A percentile compares a stretch with the other conserved stretches of the same genome.
phyloP scores from a whole-genome alignment of 1,140 invertebrate species.

The Zaprionus nigranus region DNA sequence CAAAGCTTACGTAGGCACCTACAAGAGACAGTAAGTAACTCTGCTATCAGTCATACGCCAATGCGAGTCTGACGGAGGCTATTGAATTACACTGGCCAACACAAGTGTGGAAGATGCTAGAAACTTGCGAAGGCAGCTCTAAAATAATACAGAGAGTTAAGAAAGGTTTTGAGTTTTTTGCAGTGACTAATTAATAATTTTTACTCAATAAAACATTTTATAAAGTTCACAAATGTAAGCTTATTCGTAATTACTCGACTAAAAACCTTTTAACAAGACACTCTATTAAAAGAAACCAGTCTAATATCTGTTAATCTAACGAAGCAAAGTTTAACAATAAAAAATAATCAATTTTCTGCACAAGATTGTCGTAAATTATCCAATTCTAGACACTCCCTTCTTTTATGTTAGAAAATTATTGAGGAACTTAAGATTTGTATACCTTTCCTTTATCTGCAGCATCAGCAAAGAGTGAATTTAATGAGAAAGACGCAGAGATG shows the following conservation, averaged over 20 bases:
- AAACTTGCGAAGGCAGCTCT: background rate
- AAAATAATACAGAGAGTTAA: too few relatives aligned
- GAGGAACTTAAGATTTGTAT: constrained; percentile 7
- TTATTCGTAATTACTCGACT: background rate
- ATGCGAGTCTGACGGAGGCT: constrained; percentile 57
- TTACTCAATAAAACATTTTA: background rate
- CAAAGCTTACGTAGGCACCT: constrained; percentile 53
- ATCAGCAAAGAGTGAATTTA: constrained; percentile 16
- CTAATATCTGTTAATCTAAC: background rate
- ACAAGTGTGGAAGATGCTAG: background rate
- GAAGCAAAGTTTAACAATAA: background rate
- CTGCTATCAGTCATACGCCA: constrained; percentile 80
- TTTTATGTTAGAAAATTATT: background rate
- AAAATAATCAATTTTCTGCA: background rate
- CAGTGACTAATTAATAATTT: too few relatives aligned
- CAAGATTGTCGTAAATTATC: constrained; percentile 1
- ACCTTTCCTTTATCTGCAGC: constrained; percentile 1
- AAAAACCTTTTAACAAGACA: background rate
- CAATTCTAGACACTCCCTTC: background rate
- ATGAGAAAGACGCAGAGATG: background rate
- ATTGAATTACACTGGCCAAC: constrained; percentile 73
- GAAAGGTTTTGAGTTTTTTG: too few relatives aligned
- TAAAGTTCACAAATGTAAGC: background rate
- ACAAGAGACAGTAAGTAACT: constrained; percentile 51
- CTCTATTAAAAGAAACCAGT: background rate